A percentile compares a stretch with the other conserved stretches of the same genome.
Evolutionary conservation across 2,888 invertebrate genomes (phyloP).

Genomic region (Sabatieria punctata): DNA sequence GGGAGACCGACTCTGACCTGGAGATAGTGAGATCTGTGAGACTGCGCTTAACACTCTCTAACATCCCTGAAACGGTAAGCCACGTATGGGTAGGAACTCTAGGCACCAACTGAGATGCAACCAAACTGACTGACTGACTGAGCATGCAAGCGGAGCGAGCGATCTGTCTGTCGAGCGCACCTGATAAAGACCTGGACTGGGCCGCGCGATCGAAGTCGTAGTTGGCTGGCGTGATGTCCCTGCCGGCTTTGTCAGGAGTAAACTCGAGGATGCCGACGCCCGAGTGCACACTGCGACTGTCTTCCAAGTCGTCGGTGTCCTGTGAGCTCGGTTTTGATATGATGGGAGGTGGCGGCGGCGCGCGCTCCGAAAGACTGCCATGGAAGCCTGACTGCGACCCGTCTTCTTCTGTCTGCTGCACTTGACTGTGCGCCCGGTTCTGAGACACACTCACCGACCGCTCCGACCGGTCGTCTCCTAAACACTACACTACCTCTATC

Average conservation of each 20-base stretch:
- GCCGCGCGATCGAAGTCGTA: constrained; percentile 39
- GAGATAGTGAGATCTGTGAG: constrained; percentile 56
- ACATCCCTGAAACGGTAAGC: constrained; percentile 48
- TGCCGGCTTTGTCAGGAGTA: constrained; percentile 66
- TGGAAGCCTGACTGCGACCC: background rate
- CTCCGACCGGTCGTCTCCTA: no score
- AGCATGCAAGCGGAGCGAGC: background rate
- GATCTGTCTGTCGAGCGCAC: background rate
- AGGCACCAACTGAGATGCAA: no score
- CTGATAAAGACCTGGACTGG: constrained; percentile 55
- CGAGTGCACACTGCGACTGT: background rate
- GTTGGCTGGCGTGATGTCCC: constrained; percentile 68
- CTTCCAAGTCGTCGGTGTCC: constrained; percentile 9
- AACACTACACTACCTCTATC: no score
- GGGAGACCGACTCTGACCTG: constrained; percentile 13
- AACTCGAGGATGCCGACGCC: constrained; percentile 47
- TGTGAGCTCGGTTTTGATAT: background rate
- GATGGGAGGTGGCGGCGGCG: background rate
- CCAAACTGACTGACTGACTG: no score
- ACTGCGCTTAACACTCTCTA: constrained; percentile 71
- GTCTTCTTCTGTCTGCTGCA: background rate
- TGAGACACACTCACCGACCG: no score
- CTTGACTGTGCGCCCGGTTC: background rate
- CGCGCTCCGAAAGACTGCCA: background rate
- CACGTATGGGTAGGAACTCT: background rate